Base-by-base conservation (phyloP, 2,888 invertebrate genomes). In the Mesorhabditis belari region DNA sequence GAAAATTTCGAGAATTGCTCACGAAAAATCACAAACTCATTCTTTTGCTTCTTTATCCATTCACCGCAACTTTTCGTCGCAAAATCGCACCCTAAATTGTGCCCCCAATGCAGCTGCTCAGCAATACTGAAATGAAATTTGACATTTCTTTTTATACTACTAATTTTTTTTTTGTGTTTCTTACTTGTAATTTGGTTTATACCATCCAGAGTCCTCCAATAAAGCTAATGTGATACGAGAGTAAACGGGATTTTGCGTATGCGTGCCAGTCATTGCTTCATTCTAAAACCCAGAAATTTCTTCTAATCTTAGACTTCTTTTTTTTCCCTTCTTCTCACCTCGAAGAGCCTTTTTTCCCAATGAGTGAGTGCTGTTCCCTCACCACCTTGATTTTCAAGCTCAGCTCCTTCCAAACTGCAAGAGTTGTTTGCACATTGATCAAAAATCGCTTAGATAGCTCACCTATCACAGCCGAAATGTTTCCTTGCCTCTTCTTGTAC, bases 251-350 rank as follows among this genome's bases (percentile, higher is more conserved):
- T 94, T 93, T 82, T 95, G 95, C 0, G 96, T 96, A 83, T 96
- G 96, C 0, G 94, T 95, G 2, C 95, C 96, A 0, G 96, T 96
- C 96, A 98, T 98, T 0, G 95, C 95, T 84, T 98, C 96, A 83
- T 95, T 95, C 91, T 93, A 57, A 53, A 64, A 57, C 23, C 4
- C 25, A 27, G 27, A 35, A 35, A 17, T 35, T 35, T 35, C 75
- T 67, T 67, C 67, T 79, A 81, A 57, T 77, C 71, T 9, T 17
- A 35, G 12, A n/a, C 1, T 35, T n/a, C 44, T 17, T 17, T 35
- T 17, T 35, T 35, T 35, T n/a, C 44, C 12, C 3, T 23, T 3
- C 28, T 17, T 23, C 61, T 82, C 78, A 92, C 93, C 87, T 98
- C 98, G 82, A 96, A 92, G 2, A 96, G 88, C 59, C 98, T 84